Conservation (phyloP, 2,797 vertebrate species). For the Betta splendens region DNA sequence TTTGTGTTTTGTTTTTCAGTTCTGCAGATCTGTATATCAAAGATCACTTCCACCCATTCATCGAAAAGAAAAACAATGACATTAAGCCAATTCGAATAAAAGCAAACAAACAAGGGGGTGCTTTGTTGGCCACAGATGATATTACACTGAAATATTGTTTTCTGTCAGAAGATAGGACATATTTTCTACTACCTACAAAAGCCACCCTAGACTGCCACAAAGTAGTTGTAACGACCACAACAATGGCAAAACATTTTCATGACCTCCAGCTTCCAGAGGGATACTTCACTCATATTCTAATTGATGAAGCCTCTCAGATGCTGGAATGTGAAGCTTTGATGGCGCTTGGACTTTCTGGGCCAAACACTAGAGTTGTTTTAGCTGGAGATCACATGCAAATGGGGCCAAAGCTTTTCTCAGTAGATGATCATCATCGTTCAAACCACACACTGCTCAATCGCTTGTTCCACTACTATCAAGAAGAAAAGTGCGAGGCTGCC, state of each 20-base stretch:
- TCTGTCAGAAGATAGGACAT: constrained; percentile 67
- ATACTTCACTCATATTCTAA: constrained; percentile 92
- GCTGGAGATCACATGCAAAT: constrained; percentile 96
- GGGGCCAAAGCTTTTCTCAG: constrained; percentile 87
- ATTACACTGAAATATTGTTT: constrained; percentile 85
- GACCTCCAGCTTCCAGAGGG: constrained; percentile 77
- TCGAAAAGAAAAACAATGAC: constrained; percentile 56
- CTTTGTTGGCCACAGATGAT: constrained; percentile 66
- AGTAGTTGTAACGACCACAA: constrained; percentile 85
- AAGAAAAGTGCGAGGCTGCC: constrained; percentile 76
- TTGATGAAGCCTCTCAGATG: constrained; percentile 96
- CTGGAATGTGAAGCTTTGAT: constrained; percentile 90
- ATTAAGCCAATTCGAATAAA: constrained; percentile 85
- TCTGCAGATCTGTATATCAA: constrained; percentile 91
- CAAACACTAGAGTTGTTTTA: constrained; percentile 84
- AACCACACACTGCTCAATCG: constrained; percentile 87
- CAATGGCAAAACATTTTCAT: constrained; percentile 78
- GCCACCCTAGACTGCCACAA: constrained; percentile 72
- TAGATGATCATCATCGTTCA: constrained; percentile 75
- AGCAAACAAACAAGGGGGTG: constrained; percentile 51
- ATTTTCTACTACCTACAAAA: constrained; percentile 80
- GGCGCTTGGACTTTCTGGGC: constrained; percentile 82
- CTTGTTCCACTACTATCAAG: constrained; percentile 89
- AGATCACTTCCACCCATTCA: constrained; percentile 84
- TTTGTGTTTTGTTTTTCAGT: constrained; percentile 72